Base-by-base conservation (phyloP, 2,888 invertebrate species). In the Cantharis rustica region DNA sequence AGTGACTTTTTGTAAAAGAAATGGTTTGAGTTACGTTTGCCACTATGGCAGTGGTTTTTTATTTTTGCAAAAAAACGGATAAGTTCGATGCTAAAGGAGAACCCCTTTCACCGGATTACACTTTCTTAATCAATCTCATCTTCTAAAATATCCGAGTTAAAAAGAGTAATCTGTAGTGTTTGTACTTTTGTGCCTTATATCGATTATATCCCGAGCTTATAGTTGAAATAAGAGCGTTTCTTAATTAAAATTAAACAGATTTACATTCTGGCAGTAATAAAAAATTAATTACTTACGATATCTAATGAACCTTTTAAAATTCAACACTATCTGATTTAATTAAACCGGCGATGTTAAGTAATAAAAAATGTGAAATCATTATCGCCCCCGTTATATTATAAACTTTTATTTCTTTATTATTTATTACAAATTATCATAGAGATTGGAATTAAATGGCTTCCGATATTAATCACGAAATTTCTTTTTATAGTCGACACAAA, bases 281-380 rank as follows among this genome's bases (percentile, higher is more conserved):
- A 66, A 66, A 66, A 66, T 66, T 66, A 66, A 66, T 66, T 66
- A 66, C 64, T 66, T 66, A 20, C 64, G 64, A 66, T 66, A 20
- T 66, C 64, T 66, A 66, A 66, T 66, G 64, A 66, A 66, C 64
- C 64, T 66, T 66, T 66, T 66, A 66, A 66, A 66, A 66, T 66
- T 66, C 64, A 17, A 66, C 64, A 66, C 64, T 66, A 66, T 66
- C 64, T 16, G 64, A 66, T 66, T 66, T 66, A 66, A 66, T 66
- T 66, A 66, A 66, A 66, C 17, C 64, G 64, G 64, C 64, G 23
- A 20, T 66, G 15, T 17, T 66, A 66, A 66, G 64, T 66, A 66
- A 66, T 66, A 66, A 66, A 66, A 16, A 66, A 16, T 66, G 17
- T 66, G 13, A 66, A 66, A 66, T 66, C 17, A 66, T 66, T 20